These are phyloP conservation scores for Agrotis puta DNA, from an alignment of 2,888 invertebrate species.

Conservation along the genomic window DNA sequence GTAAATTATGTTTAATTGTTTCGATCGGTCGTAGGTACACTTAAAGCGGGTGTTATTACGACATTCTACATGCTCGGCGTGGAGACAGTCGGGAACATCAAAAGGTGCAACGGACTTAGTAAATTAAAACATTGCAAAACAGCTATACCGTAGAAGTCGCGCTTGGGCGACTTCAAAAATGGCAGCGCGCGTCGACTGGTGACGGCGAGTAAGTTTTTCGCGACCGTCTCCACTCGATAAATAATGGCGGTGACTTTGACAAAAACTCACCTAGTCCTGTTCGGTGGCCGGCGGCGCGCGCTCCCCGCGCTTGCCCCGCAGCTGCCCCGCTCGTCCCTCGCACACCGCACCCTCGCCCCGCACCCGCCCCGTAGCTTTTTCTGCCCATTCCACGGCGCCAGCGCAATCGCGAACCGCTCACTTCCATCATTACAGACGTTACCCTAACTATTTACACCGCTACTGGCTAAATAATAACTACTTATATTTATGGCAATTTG, in stretches of 20 bases:
- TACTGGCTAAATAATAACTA: conserved; percentile 89
- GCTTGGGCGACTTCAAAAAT: conserved; percentile 88
- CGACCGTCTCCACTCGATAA: conserved; percentile 90
- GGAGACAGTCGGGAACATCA: conserved; percentile 86
- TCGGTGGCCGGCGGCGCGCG: conserved; percentile 88
- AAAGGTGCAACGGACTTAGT: conserved; percentile 78
- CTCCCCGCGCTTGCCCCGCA: conserved; percentile 74
- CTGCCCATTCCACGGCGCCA: conserved; percentile 88
- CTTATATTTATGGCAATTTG: conserved; percentile 91
- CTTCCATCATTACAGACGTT: conserved; percentile 82
- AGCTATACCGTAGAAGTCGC: conserved; percentile 83
- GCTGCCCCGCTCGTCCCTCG: conserved; percentile 61
- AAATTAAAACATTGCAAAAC: conserved; percentile 90
- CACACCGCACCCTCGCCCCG: conserved; percentile 68
- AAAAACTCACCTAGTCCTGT: conserved; percentile 91
- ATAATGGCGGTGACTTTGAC: conserved; percentile 90
- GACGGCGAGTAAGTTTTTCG: conserved; percentile 89
- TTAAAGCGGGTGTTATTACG: conserved; percentile 58
- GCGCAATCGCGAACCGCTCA: conserved; percentile 85
- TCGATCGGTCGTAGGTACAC: conserved; percentile 55
- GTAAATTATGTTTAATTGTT: conserved; percentile 63
- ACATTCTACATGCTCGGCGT: conserved; percentile 72
- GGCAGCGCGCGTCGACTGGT: conserved; percentile 84
- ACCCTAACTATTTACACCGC: conserved; percentile 90
- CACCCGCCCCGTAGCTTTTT: conserved; percentile 82